A percentile compares a stretch with the other conserved stretches of the same genome.
phyloP scores from a whole-genome alignment of 2,888 invertebrate species.

The Antheraea yamamai region DNA sequence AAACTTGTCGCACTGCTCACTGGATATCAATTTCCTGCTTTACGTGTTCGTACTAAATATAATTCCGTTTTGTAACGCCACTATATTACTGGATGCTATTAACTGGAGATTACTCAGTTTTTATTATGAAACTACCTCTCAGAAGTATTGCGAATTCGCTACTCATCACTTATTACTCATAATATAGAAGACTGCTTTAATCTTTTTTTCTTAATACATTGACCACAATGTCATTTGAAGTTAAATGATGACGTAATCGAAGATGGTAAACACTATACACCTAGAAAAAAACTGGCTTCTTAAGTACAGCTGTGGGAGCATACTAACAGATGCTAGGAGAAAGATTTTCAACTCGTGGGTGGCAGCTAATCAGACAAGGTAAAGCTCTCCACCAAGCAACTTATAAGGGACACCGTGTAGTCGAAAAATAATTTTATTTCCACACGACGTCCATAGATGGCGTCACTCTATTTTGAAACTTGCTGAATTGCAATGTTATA shows the following conservation, averaged over 20 bases:
- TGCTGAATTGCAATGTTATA: background rate
- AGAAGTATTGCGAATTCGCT: background rate
- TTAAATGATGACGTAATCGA: no score
- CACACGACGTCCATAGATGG: background rate
- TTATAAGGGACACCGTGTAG: no score
- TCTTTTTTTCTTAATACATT: no score
- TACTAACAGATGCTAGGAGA: no score
- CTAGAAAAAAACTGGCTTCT: no score
- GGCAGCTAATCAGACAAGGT: no score
- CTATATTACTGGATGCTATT: background rate
- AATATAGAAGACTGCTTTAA: background rate
- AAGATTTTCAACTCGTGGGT: no score
- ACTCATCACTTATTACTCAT: background rate
- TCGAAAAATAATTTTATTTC: background rate
- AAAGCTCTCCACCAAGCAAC: no score
- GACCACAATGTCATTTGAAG: no score
- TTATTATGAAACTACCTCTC: background rate
- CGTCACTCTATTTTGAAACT: background rate
- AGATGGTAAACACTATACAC: no score
- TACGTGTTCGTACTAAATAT: slow-evolving; percentile 15
- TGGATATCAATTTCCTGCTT: slow-evolving; percentile 19
- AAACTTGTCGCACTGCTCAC: slow-evolving; percentile 16
- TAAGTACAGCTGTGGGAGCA: no score
- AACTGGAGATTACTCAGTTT: background rate
- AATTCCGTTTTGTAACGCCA: slow-evolving; percentile 1